These are phyloP conservation scores for Pseudomyrmex flavicornis DNA, from an alignment of 1,140 invertebrate species.

Conservation along the genomic window DNA sequence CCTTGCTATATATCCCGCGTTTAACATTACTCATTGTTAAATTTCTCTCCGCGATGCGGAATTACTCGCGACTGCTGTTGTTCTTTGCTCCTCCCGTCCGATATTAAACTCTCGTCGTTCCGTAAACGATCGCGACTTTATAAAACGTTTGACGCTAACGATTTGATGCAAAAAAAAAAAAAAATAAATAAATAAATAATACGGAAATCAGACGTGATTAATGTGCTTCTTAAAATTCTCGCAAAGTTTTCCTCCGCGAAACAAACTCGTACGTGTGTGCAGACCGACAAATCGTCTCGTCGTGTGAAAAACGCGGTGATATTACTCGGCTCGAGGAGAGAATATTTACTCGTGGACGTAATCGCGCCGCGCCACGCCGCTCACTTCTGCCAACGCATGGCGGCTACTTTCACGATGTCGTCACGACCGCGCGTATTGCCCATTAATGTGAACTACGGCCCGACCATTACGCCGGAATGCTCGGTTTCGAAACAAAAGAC, in stretches of 20 bases:
- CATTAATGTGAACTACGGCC: slow-evolving; percentile 62
- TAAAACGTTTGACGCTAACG: too few species aligned
- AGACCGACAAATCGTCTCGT: slow-evolving; percentile 26
- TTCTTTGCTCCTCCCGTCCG: background rate
- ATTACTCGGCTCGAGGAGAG: slow-evolving; percentile 40
- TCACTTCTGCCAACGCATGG: slow-evolving; percentile 65
- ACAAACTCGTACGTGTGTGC: background rate
- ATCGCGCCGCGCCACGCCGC: slow-evolving; percentile 49
- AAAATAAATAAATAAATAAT: too few species aligned
- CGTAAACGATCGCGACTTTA: background rate
- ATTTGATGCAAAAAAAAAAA: too few species aligned
- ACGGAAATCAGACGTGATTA: too few species aligned
- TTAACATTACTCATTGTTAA: slow-evolving; percentile 13
- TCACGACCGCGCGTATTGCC: slow-evolving; percentile 61
- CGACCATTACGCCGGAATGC: slow-evolving; percentile 8
- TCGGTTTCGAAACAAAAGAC: slow-evolving; percentile 64
- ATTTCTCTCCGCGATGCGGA: slow-evolving; percentile 13
- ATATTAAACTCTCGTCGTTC: slow-evolving; percentile 7
- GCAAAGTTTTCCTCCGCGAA: too few species aligned
- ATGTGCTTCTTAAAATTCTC: too few species aligned
- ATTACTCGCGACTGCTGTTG: slow-evolving; percentile 1
- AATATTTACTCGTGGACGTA: slow-evolving; percentile 62
- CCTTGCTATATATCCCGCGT: background rate
- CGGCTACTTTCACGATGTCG: slow-evolving; percentile 70
- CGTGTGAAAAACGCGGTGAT: slow-evolving; percentile 44